These are phyloP conservation scores for Xiphorhynchus erythropygius DNA, from an alignment of 2,797 vertebrate species.

Conservation along the genomic window DNA sequence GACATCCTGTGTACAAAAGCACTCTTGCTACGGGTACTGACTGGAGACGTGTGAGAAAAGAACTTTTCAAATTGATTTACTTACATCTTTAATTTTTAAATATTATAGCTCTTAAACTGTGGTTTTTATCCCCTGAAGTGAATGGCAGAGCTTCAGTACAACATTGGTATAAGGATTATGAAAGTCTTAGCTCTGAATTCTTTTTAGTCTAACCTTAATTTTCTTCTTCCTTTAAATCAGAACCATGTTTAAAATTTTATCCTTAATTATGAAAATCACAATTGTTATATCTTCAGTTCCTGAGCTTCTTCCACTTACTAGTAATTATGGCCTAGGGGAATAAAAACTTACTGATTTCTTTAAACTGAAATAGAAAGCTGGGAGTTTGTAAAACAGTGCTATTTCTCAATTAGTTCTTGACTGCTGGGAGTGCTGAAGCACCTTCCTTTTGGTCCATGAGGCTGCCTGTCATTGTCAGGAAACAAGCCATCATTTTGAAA, in stretches of 20 bases:
- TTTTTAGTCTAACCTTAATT: constrained; percentile 24
- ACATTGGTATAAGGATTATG: background rate
- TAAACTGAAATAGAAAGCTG: background rate
- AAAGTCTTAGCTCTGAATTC: constrained; percentile 18
- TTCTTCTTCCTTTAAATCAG: background rate
- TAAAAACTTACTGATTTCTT: constrained; percentile 2
- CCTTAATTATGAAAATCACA: constrained; percentile 49
- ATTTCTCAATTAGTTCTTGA: constrained; percentile 7
- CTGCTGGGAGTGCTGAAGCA: background rate
- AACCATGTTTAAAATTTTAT: constrained; percentile 55
- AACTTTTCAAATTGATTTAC: background rate
- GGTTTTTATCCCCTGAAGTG: background rate
- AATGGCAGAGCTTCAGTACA: background rate
- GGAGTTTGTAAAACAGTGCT: background rate
- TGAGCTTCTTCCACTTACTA: constrained; percentile 16
- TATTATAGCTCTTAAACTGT: background rate
- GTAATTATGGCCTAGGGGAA: constrained; percentile 28
- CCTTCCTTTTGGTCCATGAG: background rate
- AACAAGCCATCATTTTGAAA: background rate
- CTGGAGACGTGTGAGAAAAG: background rate
- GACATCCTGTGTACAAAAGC: background rate
- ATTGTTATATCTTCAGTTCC: constrained; percentile 31
- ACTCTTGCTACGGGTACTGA: background rate
- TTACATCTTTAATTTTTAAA: background rate
- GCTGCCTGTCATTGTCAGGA: background rate